A percentile compares a stretch with the other conserved stretches of the same genome.
phyloP scores from a whole-genome alignment of 2,797 vertebrate species.

The Tragopan temminckii region DNA sequence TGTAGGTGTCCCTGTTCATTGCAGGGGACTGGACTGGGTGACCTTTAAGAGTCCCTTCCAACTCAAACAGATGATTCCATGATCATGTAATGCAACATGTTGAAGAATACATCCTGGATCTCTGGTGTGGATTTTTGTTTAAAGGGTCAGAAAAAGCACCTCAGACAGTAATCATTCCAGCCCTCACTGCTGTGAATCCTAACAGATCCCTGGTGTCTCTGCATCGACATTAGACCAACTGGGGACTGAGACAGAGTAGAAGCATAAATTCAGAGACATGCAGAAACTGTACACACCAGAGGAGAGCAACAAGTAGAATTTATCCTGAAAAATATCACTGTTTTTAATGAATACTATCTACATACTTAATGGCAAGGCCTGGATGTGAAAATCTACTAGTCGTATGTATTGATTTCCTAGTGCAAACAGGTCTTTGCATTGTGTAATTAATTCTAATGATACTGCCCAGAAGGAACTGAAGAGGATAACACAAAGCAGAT shows the following conservation, averaged over 20 bases:
- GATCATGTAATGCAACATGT: background rate
- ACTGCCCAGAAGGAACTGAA: background rate
- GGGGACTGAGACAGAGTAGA: background rate
- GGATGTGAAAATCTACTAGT: constrained; percentile 6
- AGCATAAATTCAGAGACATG: background rate
- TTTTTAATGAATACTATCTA: background rate
- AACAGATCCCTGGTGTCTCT: background rate
- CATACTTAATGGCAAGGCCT: constrained; percentile 9
- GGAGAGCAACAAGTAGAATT: background rate
- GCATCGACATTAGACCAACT: background rate
- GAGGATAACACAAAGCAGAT: background rate
- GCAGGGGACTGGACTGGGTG: no score
- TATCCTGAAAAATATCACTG: background rate
- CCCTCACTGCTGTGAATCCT: background rate
- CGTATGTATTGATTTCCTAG: background rate
- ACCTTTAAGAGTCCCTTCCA: no score
- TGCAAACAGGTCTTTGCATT: background rate
- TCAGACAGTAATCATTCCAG: background rate
- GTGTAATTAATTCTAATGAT: constrained; percentile 1
- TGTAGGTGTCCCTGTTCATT: no score
- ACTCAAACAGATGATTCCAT: no score
- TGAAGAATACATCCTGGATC: background rate
- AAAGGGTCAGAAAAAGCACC: background rate
- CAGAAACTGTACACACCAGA: background rate
- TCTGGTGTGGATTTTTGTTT: background rate